Evolutionary conservation across 2,888 invertebrate species (phyloP).

Genomic region (Dynastes maya): DNA sequence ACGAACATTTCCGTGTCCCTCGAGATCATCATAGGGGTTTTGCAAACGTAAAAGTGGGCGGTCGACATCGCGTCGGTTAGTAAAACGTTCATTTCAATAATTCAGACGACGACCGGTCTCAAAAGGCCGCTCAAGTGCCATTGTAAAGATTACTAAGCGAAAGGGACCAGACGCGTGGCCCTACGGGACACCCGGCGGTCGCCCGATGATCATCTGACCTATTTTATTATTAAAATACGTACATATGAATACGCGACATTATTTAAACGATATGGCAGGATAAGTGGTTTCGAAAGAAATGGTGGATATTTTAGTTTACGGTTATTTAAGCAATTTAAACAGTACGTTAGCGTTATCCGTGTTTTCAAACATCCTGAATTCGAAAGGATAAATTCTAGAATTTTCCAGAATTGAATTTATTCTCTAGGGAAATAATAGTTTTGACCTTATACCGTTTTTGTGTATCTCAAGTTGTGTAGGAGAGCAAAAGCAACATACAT

Average conservation of each 20-base stretch:
- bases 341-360: too few relatives aligned
- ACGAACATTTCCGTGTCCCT: conserved; percentile 13
- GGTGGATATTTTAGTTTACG: too few relatives aligned
- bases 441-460: too few relatives aligned
- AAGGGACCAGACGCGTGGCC: conserved; percentile 16
- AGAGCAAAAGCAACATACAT: too few relatives aligned
- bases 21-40: conserved; percentile 10
- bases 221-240: conserved; percentile 35
- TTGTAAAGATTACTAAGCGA: conserved; percentile 38
- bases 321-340: too few relatives aligned
- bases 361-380: too few relatives aligned
- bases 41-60: conserved; percentile 17
- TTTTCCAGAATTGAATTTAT: too few relatives aligned
- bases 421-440: too few relatives aligned
- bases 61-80: conserved; percentile 18
- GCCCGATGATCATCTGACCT: conserved; percentile 22
- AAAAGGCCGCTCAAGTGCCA: conserved; percentile 7
- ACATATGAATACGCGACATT: neutral
- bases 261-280: conserved; percentile 14
- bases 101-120: conserved; percentile 30
- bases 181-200: conserved; percentile 32
- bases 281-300: conserved; percentile 9
- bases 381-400: too few relatives aligned
- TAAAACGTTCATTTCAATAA: conserved; percentile 41
- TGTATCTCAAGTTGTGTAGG: too few relatives aligned